Base-by-base conservation (phyloP, 2,888 invertebrate species). In the Stenotaenia linearis region DNA sequence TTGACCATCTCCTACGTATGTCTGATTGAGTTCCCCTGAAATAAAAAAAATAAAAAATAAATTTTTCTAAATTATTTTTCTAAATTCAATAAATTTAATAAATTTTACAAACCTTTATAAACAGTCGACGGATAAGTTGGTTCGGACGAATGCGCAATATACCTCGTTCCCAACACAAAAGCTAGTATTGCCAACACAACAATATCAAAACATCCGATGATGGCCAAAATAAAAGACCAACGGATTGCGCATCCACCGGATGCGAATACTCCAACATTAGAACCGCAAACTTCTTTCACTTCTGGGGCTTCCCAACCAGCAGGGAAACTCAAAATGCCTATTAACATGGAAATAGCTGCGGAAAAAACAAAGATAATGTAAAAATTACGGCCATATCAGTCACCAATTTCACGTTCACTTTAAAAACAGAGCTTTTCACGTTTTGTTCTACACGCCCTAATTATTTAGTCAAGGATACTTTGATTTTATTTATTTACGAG, bases 161-260 rank as follows among this genome's bases (percentile, higher is more conserved):
- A 96, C 80, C 96, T 89, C 6, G 95, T 93, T 37, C 96, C 97
- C 83, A 98, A 89, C 84, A 97, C 95, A 87, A 98, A 97, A 15
- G 97, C 97, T 80, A 98, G 89, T 0, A 94, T 92, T 0, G 97
- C 91, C 82, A 97, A 89, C 81, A 96, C 94, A 78, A 92, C 88
- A 78, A 94, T 94, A 86, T 96, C 96, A 81, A 88, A 87, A 79
- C 94, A 92, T 0, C 93, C 96, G 81, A 98, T 95, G 81, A 94
- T 93, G 6, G 96, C 97, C 83, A 98, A 89, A 12, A 97, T 91
- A 87, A 95, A 97, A 4, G 97, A 97, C 96, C 96, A 96, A 84
- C 95, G 91, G 79, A 98, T 90, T 81, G 92, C 93, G 85, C 98
- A 98, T 28, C 92, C 91, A 45, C 96, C 97, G 84, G 91, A 84